phyloP scores from a whole-genome alignment of 2,888 invertebrate genomes.

The Noctuana brunneofusca region DNA sequence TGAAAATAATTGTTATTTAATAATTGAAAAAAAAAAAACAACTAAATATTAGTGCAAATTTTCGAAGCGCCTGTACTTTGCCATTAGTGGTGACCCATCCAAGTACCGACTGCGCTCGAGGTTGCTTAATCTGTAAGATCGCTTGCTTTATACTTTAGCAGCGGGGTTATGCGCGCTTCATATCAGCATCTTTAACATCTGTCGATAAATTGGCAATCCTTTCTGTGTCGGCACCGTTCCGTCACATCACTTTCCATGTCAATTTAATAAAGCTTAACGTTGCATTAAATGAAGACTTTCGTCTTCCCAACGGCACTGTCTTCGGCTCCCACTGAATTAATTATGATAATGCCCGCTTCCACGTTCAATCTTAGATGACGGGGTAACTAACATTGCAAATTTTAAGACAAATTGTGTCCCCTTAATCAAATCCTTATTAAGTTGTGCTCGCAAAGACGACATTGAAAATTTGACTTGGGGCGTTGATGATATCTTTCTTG shows the following conservation, averaged over 20 bases:
- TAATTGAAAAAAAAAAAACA: no score
- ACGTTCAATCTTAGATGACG: conserved; percentile 18
- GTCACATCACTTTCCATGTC: conserved; percentile 54
- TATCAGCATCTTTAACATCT: no score
- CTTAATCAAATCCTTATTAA: background rate
- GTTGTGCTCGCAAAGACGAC: background rate
- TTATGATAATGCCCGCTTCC: conserved; percentile 42
- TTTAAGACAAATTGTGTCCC: conserved; percentile 15
- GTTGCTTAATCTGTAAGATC: no score
- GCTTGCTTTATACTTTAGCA: no score
- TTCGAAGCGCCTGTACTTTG: no score
- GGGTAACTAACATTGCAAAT: conserved; percentile 7
- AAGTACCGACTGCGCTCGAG: no score
- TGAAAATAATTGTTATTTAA: no score
- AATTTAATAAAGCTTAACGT: conserved; percentile 53
- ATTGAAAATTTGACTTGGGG: background rate
- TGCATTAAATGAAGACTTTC: conserved; percentile 42
- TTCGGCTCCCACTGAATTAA: conserved; percentile 44
- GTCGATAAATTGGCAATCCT: background rate
- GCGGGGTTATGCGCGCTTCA: no score
- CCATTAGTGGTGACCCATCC: no score
- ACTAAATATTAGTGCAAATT: no score
- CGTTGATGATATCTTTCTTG: background rate
- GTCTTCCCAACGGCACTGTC: conserved; percentile 39
- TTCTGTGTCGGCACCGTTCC: conserved; percentile 27